A percentile compares a stretch with the other conserved stretches of the same genome.
phyloP scores from a whole-genome alignment of 2,113 vertebrate species.

The Rhinogobius similis region DNA sequence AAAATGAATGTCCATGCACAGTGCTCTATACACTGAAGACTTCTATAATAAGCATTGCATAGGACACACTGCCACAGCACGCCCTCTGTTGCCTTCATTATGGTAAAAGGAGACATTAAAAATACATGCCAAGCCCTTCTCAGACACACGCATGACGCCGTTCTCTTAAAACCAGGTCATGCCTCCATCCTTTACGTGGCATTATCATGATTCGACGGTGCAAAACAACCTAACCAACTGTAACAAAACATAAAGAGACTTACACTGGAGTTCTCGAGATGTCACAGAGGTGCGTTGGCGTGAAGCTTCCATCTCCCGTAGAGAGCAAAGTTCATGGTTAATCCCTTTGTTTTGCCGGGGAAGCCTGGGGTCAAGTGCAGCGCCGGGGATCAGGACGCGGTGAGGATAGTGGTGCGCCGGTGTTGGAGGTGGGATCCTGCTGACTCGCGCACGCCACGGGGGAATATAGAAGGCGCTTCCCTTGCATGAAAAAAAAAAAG shows the following conservation, averaged over 20 bases:
- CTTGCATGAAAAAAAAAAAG: background rate
- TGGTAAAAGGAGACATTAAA: constrained; percentile 73
- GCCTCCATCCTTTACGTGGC: constrained; percentile 43
- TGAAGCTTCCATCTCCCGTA: constrained; percentile 16
- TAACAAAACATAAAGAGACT: constrained; percentile 38
- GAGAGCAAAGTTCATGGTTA: constrained; percentile 62
- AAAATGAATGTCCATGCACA: background rate
- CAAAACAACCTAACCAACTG: constrained; percentile 9
- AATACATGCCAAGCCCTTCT: constrained; percentile 69
- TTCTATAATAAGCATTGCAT: constrained; percentile 6
- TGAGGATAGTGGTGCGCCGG: constrained; percentile 38
- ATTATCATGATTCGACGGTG: constrained; percentile 13
- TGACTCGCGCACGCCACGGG: constrained; percentile 41
- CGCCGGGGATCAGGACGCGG: constrained; percentile 50
- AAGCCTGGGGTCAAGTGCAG: constrained; percentile 58
- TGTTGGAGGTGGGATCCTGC: constrained; percentile 47
- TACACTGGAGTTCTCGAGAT: constrained; percentile 40
- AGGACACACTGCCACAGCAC: constrained; percentile 28
- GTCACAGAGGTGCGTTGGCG: constrained; percentile 19
- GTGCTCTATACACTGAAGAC: background rate
- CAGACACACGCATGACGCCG: constrained; percentile 62
- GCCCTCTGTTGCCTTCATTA: constrained; percentile 56
- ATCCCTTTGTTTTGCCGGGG: constrained; percentile 68
- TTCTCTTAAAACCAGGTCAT: constrained; percentile 60
- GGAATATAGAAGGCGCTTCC: constrained; percentile 11